Conservation (phyloP, 2,113 vertebrate species). For the Isurus oxyrinchus region DNA sequence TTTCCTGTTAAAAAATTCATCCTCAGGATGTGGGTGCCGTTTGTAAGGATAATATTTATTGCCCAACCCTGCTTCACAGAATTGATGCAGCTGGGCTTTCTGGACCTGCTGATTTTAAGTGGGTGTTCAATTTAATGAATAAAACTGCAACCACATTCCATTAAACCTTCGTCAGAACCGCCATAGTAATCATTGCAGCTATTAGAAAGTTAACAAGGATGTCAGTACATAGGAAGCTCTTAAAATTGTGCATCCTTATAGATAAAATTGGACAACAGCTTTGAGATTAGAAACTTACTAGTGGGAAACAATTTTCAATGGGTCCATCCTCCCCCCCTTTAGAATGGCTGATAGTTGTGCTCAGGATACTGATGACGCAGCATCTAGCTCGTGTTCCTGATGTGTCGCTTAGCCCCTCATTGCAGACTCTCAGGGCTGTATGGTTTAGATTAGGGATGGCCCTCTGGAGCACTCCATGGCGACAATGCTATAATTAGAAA, state of each 20-base stretch:
- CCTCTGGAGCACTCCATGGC: background rate
- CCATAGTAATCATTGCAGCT: background rate
- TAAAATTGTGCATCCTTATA: background rate
- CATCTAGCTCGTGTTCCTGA: background rate
- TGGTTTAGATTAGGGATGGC: background rate
- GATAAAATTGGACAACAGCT: background rate
- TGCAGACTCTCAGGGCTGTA: background rate
- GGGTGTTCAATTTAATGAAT: background rate
- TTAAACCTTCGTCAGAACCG: background rate
- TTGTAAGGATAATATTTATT: background rate
- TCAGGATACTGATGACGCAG: background rate
- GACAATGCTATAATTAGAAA: background rate
- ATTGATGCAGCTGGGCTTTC: background rate
- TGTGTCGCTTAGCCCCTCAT: background rate
- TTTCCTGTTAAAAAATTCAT: background rate
- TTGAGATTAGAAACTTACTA: background rate
- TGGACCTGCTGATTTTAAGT: background rate
- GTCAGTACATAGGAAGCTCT: background rate
- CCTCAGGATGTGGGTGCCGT: background rate
- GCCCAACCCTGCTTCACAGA: background rate
- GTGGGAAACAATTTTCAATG: background rate
- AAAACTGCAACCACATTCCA: background rate
- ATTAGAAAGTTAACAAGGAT: background rate
- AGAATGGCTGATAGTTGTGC: background rate
- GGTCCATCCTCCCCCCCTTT: background rate